Base-by-base conservation (phyloP, 2,888 invertebrate species). In the Melinaea marsaeus region DNA sequence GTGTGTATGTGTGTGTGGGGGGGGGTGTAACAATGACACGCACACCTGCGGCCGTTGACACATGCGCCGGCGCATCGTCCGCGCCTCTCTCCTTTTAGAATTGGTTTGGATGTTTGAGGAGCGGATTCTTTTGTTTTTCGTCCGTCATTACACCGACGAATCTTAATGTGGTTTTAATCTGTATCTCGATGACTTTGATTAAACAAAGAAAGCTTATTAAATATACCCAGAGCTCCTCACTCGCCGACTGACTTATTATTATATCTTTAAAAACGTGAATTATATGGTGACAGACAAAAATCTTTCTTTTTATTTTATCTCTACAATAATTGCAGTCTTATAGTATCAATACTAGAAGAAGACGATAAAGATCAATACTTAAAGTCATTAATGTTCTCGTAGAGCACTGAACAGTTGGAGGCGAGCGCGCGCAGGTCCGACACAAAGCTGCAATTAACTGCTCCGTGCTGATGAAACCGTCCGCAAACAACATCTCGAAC, bases 1-100 rank as follows among this genome's bases (percentile, higher is more conserved):
- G 13, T 46, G 51, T 58, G 57, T 60, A 69, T 69, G 63, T 65
- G 68, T 72, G 73, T 69, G 69, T 69, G 66, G 62, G 61, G 68
- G 66, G 65, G 59, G 66, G 69, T 55, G 69, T 75, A 83, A 86
- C 85, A 87, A 88, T 86, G 83, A 82, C 78, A 76, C 69, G 22
- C 22, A 22, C 22, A 22, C 72, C 37, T 81, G 85, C 86, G 88
- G 87, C 75, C 88, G 81, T 85, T 88, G 88, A 88, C 88, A 84
- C 84, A 84, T 83, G 86, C 85, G 85, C 83, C 66, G 64, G 79
- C 83, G 81, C 66, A 59, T 63, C 59, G 47, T 56, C 63, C 56
- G 62, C 66, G 64, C 65, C 69, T 63, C 67, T 69, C 70, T 61
- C 63, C 67, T 69, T 77, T 74, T 77, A 51, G 32, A 32, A 51